Base-by-base conservation (phyloP, 2,113 vertebrate genomes). In the Amblyornis subalaris region DNA sequence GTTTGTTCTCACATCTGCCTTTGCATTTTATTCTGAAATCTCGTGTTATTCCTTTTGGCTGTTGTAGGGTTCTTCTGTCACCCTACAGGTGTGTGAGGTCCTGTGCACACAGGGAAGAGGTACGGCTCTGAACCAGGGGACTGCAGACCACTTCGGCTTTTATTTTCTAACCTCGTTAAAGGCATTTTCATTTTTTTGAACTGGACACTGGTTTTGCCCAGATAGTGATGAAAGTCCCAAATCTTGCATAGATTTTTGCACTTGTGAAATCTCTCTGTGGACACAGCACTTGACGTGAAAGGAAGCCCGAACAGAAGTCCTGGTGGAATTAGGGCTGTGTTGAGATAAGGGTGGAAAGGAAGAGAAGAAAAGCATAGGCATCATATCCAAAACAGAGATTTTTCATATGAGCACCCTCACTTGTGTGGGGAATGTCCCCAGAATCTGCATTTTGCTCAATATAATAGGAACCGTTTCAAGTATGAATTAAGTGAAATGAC, bases 1-100 rank as follows among this genome's bases (percentile, higher is more conserved):
- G 36, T 86, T 60, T 90, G 72, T 90, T 86, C 93, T 67, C 79
- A 86, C 80, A 84, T 85, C 91, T 90, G 79, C 69, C 57, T 88
- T 88, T 2, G 1, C 47, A 80, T 69, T 74, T 75, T 55, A 88
- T 88, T 94, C 74, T 78, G 48, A 93, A 95, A 53, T 53, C 53
- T 67, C 1, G 0, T 58, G 35, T 67, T 88, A 35, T 42, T 57
- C 20, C 36, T 78, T 78, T 45, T 64, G 62, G 35, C 48, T 77
- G 4, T 19, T 88, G 21, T 9, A 69, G 36, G 17, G 21, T 61
- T 71, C 65, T 72, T 45, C 35, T 57, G 33, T 36, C 1, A 0
- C 25, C 20, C 33, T 25, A 40, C 10, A 58, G 50, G 47, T 62
- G 33, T 51, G 26, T 58, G n/a, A 58, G 29, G 45, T 69, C 33